Evolutionary conservation across 1,140 invertebrate species (phyloP), one percentile per base, ranked within the genome.

Genomic region (Neotoxoptera formosana): DNA sequence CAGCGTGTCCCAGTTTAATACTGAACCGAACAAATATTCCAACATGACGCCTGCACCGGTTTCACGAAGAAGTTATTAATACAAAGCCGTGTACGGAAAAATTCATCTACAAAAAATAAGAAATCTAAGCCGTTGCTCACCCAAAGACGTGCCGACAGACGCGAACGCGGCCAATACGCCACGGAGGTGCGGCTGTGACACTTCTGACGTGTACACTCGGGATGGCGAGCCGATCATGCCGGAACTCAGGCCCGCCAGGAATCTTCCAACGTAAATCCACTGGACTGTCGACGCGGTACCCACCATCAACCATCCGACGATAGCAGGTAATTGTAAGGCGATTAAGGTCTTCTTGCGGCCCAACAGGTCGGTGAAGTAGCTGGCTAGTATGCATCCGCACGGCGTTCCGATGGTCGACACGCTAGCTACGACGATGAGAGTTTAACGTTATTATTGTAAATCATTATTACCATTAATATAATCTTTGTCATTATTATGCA

Each of bases 201-300:
- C 96, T 95, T 97, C 97, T 60, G 96, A 96, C 0, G 97, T 97
- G 94, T 97, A 97, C 0, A 97, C 96, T 17, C 97, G 95, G 0
- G 96, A 96, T 23, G 97, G 97, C 8, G 97, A 96, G 0, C 97
- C 97, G 14, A 97, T 96, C 96, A 97, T 97, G 7, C 97, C 97
- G 0, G 96, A 97, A 8, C 96, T 96, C 3, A 97, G 95, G 1
- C 97, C 97, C 7, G 96, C 96, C 60, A 97, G 95, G 92, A 97
- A 95, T 48, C 95, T 91, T 94, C 96, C 97, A 17, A 96, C 95
- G 94, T 97, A 97, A 60, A 97, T 96, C 96, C 96, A 96, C 23
- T 95, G 95, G 21, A 97, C 95, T 90, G 96, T 96, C 9, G 95
- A 95, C 0, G 97, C 96, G 41, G 95, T 95, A 2, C 96, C 95